Conservation (phyloP, 2,797 vertebrate species). For the Gorsachius magnificus region DNA sequence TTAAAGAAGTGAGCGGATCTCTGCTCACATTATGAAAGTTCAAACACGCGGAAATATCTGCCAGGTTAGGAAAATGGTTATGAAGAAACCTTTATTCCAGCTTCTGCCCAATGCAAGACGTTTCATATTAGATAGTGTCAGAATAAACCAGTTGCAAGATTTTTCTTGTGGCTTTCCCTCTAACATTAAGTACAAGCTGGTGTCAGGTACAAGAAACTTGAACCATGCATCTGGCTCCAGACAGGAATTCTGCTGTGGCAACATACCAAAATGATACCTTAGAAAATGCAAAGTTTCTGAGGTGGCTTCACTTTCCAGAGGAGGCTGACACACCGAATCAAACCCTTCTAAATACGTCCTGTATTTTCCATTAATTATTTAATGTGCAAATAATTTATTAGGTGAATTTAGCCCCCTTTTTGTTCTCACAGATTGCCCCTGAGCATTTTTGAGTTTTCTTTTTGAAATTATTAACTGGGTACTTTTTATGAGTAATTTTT, state of each 20-base stretch:
- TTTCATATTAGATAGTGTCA: background rate
- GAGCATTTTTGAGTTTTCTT: constrained; percentile 9
- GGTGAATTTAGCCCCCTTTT: constrained; percentile 47
- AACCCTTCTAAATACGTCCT: background rate
- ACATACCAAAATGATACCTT: background rate
- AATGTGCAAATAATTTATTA: constrained; percentile 49
- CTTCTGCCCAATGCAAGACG: background rate
- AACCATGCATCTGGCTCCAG: background rate
- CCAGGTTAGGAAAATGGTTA: background rate
- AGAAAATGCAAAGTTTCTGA: background rate
- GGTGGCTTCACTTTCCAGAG: background rate
- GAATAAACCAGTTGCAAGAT: background rate
- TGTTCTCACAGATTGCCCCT: constrained; percentile 3
- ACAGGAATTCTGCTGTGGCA: background rate
- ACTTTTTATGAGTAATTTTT: constrained; percentile 19
- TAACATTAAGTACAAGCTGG: background rate
- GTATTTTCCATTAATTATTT: constrained; percentile 29
- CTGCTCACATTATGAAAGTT: background rate
- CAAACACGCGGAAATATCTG: background rate
- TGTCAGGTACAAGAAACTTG: background rate
- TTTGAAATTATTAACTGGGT: constrained; percentile 29
- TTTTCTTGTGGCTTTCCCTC: background rate
- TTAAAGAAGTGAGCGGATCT: background rate
- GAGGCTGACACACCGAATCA: background rate
- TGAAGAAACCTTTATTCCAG: background rate